Evolutionary conservation across 2,888 invertebrate genomes (phyloP).

Genomic region (Nymphalis urticae): DNA sequence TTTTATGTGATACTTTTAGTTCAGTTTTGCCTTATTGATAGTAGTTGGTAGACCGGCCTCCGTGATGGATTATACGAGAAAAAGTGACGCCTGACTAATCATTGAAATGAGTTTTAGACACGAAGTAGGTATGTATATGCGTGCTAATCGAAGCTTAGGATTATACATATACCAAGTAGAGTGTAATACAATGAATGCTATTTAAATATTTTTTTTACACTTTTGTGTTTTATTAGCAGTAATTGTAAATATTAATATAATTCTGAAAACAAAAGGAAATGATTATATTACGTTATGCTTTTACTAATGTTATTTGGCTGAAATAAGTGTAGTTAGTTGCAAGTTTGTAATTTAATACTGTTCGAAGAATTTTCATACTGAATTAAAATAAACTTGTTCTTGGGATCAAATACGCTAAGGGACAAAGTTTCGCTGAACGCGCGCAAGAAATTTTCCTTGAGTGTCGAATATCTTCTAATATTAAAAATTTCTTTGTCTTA

Average conservation of each 20-base stretch:
- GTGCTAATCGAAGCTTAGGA: not conserved
- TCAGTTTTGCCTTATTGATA: constrained; percentile 17
- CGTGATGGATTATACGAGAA: constrained; percentile 31
- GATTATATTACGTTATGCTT: not conserved
- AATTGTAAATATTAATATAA: too few species aligned
- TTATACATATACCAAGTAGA: not conserved
- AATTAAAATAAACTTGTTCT: constrained; percentile 14
- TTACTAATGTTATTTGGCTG: not conserved
- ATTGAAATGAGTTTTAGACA: constrained; percentile 33
- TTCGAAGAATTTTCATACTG: not conserved
- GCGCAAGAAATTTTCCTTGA: constrained; percentile 14
- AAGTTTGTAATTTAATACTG: not conserved
- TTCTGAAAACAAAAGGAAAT: too few species aligned
- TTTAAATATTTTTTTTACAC: too few species aligned
- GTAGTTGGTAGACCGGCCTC: constrained; percentile 16
- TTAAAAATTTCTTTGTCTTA: constrained; percentile 16
- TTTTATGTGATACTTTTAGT: constrained; percentile 5
- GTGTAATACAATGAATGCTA: too few species aligned
- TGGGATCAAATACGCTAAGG: not conserved
- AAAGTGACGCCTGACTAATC: constrained; percentile 26
- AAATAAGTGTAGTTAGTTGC: not conserved
- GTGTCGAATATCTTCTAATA: constrained; percentile 19
- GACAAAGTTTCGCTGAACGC: constrained; percentile 13
- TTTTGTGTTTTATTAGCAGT: too few species aligned
- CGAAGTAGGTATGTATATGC: constrained; percentile 4